Base-by-base conservation (phyloP, 2,113 vertebrate species). In the Kryptolebias marmoratus region DNA sequence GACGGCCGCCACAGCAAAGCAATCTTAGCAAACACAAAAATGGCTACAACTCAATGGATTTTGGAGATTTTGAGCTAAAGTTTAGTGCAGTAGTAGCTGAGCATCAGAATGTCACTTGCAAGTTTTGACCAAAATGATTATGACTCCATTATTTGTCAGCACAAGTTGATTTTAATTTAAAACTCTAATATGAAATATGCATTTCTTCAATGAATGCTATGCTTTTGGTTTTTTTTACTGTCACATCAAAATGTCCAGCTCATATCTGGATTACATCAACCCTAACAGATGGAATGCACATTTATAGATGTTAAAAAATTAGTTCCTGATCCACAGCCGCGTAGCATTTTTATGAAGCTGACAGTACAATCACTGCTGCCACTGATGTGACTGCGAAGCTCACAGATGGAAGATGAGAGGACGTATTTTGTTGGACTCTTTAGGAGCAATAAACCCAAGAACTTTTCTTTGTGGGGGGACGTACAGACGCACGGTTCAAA, bases 391-490 rank as follows among this genome's bases (percentile, higher is more conserved):
- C 39, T 64, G 30, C 12, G 49, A 50, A 73, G 11, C 63, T 59
- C 42, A 71, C 13, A 30, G n/a, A 56, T 27, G 22, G 45, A 18
- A 44, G 2, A 69, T 58, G 14, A 44, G 28, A 50, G 18, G 32
- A 27, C 3, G 31, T 10, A 56, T 18, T 62, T 62, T 68, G 61
- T 36, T 28, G 28, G 15, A 42, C 52, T 52, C 22, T 54, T 52
- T 32, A 80, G 79, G 73, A 65, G 62, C 28, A 71, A 54, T 55
- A 60, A 50, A 18, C 28, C 32, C 75, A 52, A 79, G 55, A 61
- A 71, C 68, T 71, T 78, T 76, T 52, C 39, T 82, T 73, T 77
- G 49, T 67, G 77, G 42, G 60, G 22, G 64, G 61, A 68, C 10
- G 70, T 59, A 69, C 55, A 28, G 22, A 31, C 32, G 47, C 13